These are phyloP conservation scores for Macheiramphus alcinus DNA, from an alignment of 2,113 vertebrate species.

Conservation along the genomic window DNA sequence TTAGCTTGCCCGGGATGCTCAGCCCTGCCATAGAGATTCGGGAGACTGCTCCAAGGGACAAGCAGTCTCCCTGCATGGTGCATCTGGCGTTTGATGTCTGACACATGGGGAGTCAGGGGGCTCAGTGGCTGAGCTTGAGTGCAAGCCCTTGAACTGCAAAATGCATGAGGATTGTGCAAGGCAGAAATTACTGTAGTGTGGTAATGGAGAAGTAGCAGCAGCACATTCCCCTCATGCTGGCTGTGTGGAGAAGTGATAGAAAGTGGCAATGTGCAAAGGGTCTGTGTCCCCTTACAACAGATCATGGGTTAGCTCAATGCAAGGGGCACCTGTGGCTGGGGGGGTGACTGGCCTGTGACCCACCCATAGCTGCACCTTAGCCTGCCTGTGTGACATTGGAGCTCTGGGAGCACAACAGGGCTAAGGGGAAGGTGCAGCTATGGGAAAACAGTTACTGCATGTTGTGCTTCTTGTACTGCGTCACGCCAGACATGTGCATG, in stretches of 20 bases:
- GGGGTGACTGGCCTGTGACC: too few relatives aligned
- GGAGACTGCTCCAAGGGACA: accelerated
- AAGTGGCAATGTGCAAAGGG: accelerated
- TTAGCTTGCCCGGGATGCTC: background rate
- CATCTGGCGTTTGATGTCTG: background rate
- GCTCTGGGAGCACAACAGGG: background rate
- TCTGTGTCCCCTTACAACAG: background rate
- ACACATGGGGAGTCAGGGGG: accelerated
- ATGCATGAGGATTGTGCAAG: background rate
- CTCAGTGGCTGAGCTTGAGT: background rate
- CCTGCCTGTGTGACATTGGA: background rate
- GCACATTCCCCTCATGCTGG: background rate
- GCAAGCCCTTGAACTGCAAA: background rate
- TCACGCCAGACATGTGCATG: too few relatives aligned
- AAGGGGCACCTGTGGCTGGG: background rate
- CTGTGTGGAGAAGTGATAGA: background rate
- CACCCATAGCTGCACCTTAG: background rate
- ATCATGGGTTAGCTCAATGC: background rate
- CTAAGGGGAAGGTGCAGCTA: background rate
- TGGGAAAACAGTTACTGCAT: background rate
- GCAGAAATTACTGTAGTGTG: background rate
- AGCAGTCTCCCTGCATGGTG: accelerated
- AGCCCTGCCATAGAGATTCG: accelerated
- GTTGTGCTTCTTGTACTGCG: background rate
- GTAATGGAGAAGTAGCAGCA: background rate